phyloP scores from a whole-genome alignment of 2,113 vertebrate genomes.

The Bettongia penicillata region DNA sequence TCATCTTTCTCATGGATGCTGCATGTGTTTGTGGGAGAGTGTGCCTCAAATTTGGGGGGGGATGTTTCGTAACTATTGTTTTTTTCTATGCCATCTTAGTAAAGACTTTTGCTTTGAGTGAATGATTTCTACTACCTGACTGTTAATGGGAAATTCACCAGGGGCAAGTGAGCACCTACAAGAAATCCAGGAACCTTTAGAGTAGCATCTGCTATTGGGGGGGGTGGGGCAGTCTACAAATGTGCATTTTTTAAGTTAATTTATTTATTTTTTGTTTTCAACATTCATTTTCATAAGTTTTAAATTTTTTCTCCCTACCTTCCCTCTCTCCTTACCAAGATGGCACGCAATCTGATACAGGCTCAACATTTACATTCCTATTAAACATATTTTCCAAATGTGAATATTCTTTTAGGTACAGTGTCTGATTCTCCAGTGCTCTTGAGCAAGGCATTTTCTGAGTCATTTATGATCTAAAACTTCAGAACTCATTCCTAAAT shows the following conservation, averaged over 20 bases:
- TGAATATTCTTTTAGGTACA: not conserved
- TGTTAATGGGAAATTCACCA: not conserved
- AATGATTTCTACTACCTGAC: not conserved
- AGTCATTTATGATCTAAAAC: slow-evolving; percentile 39
- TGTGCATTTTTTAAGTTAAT: too few species aligned
- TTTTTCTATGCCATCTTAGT: not conserved
- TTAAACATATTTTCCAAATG: too few species aligned
- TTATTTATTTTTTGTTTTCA: too few species aligned
- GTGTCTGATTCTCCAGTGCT: not conserved
- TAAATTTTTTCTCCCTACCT: too few species aligned
- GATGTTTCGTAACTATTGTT: not conserved
- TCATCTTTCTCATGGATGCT: not conserved
- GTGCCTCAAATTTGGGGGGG: not conserved
- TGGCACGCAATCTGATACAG: too few species aligned
- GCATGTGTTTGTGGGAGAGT: not conserved
- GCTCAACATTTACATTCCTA: too few species aligned
- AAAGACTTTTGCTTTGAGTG: not conserved
- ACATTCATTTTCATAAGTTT: too few species aligned
- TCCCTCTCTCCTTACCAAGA: too few species aligned
- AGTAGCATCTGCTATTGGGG: not conserved
- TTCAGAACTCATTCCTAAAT: not conserved
- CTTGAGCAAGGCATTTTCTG: not conserved
- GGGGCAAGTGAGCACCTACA: not conserved
- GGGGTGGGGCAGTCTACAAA: not conserved
- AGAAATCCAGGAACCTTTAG: not conserved